A percentile compares a stretch with the other conserved stretches of the same genome.
phyloP scores from a whole-genome alignment of 23 tunicate genomes.

The Ascidia mentula region DNA sequence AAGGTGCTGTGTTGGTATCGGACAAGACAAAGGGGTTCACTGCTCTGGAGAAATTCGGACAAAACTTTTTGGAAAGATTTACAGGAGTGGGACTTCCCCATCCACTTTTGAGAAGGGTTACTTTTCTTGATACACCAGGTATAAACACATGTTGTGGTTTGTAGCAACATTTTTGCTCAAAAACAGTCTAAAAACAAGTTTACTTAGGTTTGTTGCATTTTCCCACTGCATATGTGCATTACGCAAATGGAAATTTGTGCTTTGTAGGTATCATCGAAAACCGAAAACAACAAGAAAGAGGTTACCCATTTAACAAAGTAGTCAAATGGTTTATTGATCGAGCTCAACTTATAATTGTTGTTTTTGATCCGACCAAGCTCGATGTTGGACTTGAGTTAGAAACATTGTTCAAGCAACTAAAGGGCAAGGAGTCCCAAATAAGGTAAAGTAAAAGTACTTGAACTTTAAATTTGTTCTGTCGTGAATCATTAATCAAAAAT shows the following conservation, averaged over 20 bases:
- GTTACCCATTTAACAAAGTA: slow-evolving; percentile 67
- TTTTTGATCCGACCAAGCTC: slow-evolving; percentile 69
- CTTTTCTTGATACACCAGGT: slow-evolving; percentile 75
- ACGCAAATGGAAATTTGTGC: no score
- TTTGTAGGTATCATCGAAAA: slow-evolving; percentile 69
- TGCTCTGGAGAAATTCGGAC: slow-evolving; percentile 57
- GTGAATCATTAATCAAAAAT: no score
- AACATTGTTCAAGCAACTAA: slow-evolving; percentile 54
- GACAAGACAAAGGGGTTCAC: slow-evolving; percentile 50
- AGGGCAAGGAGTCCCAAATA: slow-evolving; percentile 74
- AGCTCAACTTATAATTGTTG: slow-evolving; percentile 60
- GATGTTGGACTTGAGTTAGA: slow-evolving; percentile 75
- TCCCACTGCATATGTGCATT: no score
- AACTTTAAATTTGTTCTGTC: no score
- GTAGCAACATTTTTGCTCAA: no score
- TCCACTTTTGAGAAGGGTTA: slow-evolving; percentile 55
- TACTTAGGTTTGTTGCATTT: no score
- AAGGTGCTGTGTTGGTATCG: slow-evolving; percentile 56
- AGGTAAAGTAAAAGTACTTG: slow-evolving; percentile 17
- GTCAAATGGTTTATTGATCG: slow-evolving; percentile 72
- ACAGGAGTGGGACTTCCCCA: slow-evolving; percentile 63
- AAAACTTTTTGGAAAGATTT: slow-evolving; percentile 68
- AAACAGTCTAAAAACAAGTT: no score
- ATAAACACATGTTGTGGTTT: not conserved
- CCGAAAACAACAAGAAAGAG: slow-evolving; percentile 74